Percentiles rank a stretch among this genome's conserved stretches.
These are phyloP conservation scores for Psittacara wagleri DNA, from an alignment of 2,113 vertebrate genomes.

Conservation along the genomic window DNA sequence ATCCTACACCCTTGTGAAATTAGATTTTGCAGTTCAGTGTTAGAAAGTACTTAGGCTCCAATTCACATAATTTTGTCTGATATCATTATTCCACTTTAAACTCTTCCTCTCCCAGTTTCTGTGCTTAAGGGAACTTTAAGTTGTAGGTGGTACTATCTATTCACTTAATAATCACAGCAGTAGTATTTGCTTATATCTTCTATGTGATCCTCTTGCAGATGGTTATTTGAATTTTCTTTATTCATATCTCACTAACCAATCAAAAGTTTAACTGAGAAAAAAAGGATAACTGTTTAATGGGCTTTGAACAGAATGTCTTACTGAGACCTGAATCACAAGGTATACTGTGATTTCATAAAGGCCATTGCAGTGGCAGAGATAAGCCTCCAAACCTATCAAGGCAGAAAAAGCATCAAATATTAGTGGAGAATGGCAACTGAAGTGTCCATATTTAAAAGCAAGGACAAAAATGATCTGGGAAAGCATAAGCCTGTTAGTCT, in stretches of 20 bases:
- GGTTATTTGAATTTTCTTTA: conserved; percentile 56
- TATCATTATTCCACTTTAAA: conserved; percentile 32
- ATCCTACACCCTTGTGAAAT: conserved; percentile 32
- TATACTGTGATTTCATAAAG: conserved; percentile 45
- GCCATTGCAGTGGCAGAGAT: not conserved
- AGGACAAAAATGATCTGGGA: not conserved
- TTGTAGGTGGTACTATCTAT: conserved; percentile 1
- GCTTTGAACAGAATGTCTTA: conserved; percentile 25
- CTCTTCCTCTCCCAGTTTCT: not conserved
- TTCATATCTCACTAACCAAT: conserved; percentile 36
- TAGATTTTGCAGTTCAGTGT: conserved; percentile 35
- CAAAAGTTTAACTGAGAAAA: conserved; percentile 8
- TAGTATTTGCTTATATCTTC: conserved; percentile 52
- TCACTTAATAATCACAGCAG: conserved; percentile 42
- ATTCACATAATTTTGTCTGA: conserved; percentile 3
- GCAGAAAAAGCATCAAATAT: conserved; percentile 36
- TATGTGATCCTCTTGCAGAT: conserved; percentile 24
- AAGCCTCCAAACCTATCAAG: conserved; percentile 44
- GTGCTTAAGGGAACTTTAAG: conserved; percentile 19
- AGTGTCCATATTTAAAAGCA: conserved; percentile 26
- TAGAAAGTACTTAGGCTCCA: conserved; percentile 12
- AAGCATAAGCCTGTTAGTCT: conserved; percentile 24
- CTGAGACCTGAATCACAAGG: conserved; percentile 20
- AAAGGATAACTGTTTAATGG: not conserved
- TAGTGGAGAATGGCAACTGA: not conserved